phyloP scores from a whole-genome alignment of 2,797 vertebrate genomes.

The Rallus crepitans region DNA sequence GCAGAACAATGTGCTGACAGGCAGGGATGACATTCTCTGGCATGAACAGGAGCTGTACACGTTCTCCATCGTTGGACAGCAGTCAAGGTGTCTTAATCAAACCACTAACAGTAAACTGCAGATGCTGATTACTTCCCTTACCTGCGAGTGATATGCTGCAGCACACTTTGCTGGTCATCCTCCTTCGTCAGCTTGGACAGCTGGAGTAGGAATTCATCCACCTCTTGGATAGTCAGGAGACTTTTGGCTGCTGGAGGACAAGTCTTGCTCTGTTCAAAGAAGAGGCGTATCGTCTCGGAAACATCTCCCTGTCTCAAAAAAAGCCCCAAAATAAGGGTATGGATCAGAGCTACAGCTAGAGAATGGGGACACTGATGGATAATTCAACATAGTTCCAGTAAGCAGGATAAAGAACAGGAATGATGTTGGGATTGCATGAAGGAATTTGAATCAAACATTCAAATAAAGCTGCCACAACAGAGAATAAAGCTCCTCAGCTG shows the following conservation, averaged over 20 bases:
- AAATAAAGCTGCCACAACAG: background rate
- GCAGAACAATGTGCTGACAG: background rate
- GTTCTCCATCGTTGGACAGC: background rate
- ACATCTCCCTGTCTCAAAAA: slow-evolving; percentile 90
- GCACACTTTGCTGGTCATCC: slow-evolving; percentile 93
- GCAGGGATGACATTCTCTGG: background rate
- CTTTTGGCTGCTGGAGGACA: slow-evolving; percentile 93
- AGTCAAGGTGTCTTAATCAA: background rate
- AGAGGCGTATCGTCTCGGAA: slow-evolving; percentile 94
- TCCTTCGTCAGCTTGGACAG: slow-evolving; percentile 94
- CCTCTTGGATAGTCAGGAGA: slow-evolving; percentile 94
- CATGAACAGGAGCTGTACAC: background rate
- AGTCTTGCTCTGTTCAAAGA: slow-evolving; percentile 92
- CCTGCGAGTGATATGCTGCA: slow-evolving; percentile 90
- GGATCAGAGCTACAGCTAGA: background rate
- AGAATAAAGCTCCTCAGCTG: background rate
- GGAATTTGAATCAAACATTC: background rate
- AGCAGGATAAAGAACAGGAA: background rate
- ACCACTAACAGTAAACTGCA: background rate
- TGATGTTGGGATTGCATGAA: background rate
- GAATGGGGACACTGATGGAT: background rate
- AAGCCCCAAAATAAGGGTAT: background rate
- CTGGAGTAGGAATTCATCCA: slow-evolving; percentile 88
- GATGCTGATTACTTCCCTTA: slow-evolving; percentile 39
- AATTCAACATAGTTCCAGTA: background rate